Evolutionary conservation across 2,888 invertebrate genomes (phyloP).

Genomic region (Dyspetes luteomarginatus): DNA sequence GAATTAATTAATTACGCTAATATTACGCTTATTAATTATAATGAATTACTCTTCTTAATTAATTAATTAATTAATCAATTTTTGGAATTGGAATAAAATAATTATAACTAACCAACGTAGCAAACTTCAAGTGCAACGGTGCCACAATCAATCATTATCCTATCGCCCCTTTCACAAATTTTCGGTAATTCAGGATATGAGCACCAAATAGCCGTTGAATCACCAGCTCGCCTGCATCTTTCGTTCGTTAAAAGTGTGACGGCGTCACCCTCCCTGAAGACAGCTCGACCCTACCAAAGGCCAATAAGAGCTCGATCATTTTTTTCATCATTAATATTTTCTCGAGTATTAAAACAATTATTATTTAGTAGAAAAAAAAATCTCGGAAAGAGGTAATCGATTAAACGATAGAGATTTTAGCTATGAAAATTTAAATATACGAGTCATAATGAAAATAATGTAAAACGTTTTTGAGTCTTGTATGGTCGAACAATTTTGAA

Average conservation of each 20-base stretch:
- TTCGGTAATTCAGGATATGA: constrained; percentile 68
- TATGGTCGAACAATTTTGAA: neutral
- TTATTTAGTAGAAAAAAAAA: too few relatives aligned
- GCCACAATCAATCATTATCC: constrained; percentile 71
- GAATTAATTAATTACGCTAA: neutral
- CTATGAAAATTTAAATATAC: too few relatives aligned
- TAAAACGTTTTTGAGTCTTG: too few relatives aligned
- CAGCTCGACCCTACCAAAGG: constrained; percentile 64
- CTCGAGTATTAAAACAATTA: too few relatives aligned
- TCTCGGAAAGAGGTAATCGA: too few relatives aligned
- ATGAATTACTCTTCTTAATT: neutral
- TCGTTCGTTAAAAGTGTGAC: constrained; percentile 67
- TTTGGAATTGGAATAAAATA: constrained; percentile 1
- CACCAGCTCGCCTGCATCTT: constrained; percentile 64
- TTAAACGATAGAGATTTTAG: too few relatives aligned
- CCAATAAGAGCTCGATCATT: neutral
- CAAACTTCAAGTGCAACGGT: constrained; percentile 64
- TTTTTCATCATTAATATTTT: constrained; percentile 31
- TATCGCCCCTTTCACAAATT: constrained; percentile 67
- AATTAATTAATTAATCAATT: neutral
- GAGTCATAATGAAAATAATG: too few relatives aligned
- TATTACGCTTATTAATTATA: neutral
- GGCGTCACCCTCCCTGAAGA: constrained; percentile 61
- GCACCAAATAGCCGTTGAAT: constrained; percentile 68
- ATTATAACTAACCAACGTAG: constrained; percentile 63